A percentile compares a stretch with the other conserved stretches of the same genome.
phyloP scores from a whole-genome alignment of 1,140 invertebrate species.

The Anthonomus grandis region DNA sequence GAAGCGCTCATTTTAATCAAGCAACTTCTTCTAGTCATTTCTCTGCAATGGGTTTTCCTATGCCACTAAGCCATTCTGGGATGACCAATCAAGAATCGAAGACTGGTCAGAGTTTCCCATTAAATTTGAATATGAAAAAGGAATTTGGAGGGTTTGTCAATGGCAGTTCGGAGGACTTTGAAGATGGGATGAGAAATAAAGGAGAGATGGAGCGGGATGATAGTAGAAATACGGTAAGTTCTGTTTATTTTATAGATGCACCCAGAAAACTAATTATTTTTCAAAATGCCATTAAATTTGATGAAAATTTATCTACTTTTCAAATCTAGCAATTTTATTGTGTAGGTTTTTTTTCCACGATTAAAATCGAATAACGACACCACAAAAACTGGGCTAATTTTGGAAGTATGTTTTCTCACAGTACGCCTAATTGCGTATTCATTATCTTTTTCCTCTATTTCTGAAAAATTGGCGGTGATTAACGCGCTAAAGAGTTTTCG shows the following conservation, averaged over 20 bases:
- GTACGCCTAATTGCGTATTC: no score
- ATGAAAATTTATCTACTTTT: neutral
- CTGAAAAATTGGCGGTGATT: conserved; percentile 4
- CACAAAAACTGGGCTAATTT: neutral
- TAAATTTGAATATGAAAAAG: conserved; percentile 19
- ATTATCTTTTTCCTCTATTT: neutral
- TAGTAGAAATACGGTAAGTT: conserved; percentile 18
- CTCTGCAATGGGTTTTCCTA: conserved; percentile 15
- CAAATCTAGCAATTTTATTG: conserved; percentile 8
- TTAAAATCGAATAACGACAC: conserved; percentile 4
- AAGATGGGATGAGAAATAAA: conserved; percentile 14
- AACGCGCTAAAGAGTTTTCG: no score
- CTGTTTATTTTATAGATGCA: neutral
- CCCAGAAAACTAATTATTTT: neutral
- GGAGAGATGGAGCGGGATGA: conserved; percentile 9
- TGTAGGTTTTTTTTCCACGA: conserved; percentile 2
- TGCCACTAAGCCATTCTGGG: conserved; percentile 32
- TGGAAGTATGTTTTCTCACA: neutral
- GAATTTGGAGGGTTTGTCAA: conserved; percentile 16
- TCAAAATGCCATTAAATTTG: neutral
- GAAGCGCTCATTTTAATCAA: conserved; percentile 32
- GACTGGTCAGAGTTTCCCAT: conserved; percentile 13
- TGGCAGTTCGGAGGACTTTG: conserved; percentile 6
- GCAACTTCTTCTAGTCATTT: conserved; percentile 40
- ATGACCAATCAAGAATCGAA: neutral